phyloP scores from a whole-genome alignment of 2,797 vertebrate species.

The Todus mexicanus region DNA sequence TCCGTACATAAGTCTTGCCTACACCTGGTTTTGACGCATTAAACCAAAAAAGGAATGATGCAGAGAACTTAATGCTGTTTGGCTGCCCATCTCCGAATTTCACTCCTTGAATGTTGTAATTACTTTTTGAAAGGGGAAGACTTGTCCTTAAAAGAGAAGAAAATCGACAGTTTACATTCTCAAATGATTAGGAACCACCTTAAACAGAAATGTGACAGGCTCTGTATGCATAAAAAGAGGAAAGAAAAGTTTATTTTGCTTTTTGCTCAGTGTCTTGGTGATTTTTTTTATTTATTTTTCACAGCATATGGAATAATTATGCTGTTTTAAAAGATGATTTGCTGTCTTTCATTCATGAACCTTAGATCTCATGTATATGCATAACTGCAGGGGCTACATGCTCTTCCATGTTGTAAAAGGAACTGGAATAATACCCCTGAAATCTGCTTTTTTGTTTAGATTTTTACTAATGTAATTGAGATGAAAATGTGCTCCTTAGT shows the following conservation, averaged over 20 bases:
- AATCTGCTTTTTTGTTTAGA: background rate
- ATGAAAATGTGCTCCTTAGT: background rate
- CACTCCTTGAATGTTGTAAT: background rate
- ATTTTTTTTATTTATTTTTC: background rate
- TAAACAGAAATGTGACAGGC: constrained; percentile 11
- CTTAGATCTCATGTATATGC: background rate
- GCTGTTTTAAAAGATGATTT: constrained; percentile 4
- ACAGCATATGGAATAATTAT: background rate
- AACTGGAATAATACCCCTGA: background rate
- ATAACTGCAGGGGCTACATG: background rate
- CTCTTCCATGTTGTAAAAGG: background rate
- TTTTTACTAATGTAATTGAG: background rate
- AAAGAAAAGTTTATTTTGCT: background rate
- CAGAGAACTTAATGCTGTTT: background rate
- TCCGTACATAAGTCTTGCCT: background rate
- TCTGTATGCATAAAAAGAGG: background rate
- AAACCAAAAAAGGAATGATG: background rate
- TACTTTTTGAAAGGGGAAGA: background rate
- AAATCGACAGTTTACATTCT: constrained; percentile 21
- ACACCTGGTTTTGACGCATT: background rate
- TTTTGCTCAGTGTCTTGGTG: background rate
- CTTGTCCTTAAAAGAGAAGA: constrained; percentile 1
- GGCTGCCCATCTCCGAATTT: background rate
- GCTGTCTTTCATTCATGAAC: constrained; percentile 17
- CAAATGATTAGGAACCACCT: constrained; percentile 33